Percentiles rank a stretch among this genome's conserved stretches.
Conservation (phyloP, 2,797 vertebrate genomes). For the Danio albolineatus region DNA sequence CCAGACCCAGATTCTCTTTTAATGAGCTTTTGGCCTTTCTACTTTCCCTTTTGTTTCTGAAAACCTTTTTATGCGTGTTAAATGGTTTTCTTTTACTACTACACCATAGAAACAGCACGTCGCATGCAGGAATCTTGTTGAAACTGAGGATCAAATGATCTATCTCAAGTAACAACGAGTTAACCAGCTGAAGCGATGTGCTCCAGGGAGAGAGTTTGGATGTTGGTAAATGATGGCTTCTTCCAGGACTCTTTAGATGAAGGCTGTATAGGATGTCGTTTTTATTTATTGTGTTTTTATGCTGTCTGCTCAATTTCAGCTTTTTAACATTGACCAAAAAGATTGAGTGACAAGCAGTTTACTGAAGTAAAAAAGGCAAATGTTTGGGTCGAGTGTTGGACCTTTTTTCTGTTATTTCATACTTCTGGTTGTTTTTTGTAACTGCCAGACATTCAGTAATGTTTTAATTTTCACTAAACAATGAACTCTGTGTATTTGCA, state of each 20-base stretch:
- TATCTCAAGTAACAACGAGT: slow-evolving; percentile 18
- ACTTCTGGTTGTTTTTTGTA: no score
- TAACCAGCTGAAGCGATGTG: slow-evolving; percentile 17
- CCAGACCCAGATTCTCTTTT: slow-evolving; percentile 51
- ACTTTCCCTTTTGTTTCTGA: slow-evolving; percentile 39
- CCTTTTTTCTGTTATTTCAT: no score
- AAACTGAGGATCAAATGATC: slow-evolving; percentile 14
- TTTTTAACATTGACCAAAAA: no score
- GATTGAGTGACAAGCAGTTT: no score
- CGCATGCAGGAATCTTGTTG: slow-evolving; percentile 29
- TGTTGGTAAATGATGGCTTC: background rate
- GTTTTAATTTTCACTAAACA: background rate
- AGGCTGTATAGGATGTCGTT: background rate
- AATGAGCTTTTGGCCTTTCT: slow-evolving; percentile 51
- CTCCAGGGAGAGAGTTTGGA: background rate
- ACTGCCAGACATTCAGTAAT: background rate
- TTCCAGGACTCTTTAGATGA: background rate
- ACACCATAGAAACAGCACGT: slow-evolving; percentile 35
- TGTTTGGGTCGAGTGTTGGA: no score
- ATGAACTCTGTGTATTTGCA: slow-evolving; percentile 1
- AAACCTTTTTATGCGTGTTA: slow-evolving; percentile 22
- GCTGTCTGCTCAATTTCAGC: background rate
- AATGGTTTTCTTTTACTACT: slow-evolving; percentile 26
- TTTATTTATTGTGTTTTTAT: background rate
- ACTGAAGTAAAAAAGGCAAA: no score